These are phyloP conservation scores for Smithornis capensis DNA, from an alignment of 2,113 vertebrate species.

Conservation along the genomic window DNA sequence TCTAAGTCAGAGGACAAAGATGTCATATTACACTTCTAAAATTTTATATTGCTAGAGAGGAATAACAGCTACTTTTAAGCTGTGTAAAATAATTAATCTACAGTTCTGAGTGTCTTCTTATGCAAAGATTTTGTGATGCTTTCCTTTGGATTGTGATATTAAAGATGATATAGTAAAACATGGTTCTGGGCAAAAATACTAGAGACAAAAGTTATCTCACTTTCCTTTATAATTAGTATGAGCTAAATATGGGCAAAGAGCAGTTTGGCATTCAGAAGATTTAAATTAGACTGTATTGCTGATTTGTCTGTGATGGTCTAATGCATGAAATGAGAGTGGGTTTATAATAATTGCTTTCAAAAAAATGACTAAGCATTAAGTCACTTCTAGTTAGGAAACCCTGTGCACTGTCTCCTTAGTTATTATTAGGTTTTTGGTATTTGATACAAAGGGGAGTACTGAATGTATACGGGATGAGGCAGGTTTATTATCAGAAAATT, in stretches of 20 bases:
- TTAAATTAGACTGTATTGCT: background rate
- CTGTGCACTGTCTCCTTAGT: background rate
- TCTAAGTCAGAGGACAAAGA: background rate
- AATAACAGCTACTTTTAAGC: background rate
- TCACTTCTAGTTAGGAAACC: background rate
- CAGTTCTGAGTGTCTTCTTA: background rate
- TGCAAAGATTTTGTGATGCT: background rate
- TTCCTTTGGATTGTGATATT: background rate
- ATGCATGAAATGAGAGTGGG: background rate
- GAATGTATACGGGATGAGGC: background rate
- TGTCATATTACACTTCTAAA: background rate
- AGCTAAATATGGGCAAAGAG: background rate
- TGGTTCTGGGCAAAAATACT: background rate
- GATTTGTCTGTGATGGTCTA: background rate
- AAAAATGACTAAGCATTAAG: conserved; percentile 1
- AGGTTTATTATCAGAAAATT: background rate
- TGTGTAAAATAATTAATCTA: background rate
- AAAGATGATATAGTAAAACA: background rate
- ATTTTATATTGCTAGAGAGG: background rate
- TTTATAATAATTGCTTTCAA: background rate
- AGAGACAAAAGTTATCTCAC: background rate
- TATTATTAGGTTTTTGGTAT: conserved; percentile 11
- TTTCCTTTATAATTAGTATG: background rate
- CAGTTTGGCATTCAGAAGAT: background rate
- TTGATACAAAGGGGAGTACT: background rate